Evolutionary conservation across 92 coral and sea anemone species (phyloP).

Genomic region (Umimayanthus chanpuru): DNA sequence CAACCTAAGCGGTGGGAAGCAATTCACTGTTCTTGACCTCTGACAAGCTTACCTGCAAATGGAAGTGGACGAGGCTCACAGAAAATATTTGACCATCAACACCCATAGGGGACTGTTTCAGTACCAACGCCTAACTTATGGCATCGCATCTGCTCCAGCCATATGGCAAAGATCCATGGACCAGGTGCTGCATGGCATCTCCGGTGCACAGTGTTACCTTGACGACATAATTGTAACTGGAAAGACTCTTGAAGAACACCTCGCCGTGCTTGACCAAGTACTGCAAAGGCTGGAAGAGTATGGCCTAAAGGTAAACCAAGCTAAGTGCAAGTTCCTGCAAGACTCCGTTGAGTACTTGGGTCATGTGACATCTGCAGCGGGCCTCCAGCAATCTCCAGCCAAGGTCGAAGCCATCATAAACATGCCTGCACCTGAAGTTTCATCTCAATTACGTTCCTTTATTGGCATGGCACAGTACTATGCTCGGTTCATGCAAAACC

Average conservation of each 20-base stretch:
- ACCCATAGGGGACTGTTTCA: background rate
- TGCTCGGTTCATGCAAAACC: conserved; percentile 2
- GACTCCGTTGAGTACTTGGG: conserved; percentile 3
- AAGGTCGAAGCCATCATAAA: background rate
- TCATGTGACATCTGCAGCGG: background rate
- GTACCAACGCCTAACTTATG: conserved; percentile 41
- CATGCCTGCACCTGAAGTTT: background rate
- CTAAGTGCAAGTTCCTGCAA: conserved; percentile 5
- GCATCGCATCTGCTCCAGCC: conserved; percentile 43
- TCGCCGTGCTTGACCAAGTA: conserved; percentile 44
- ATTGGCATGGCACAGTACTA: conserved; percentile 11
- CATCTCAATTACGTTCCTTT: background rate
- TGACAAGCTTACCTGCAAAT: conserved; percentile 41
- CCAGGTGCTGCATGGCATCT: conserved; percentile 40
- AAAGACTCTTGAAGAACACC: conserved; percentile 49
- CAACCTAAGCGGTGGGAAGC: conserved; percentile 48
- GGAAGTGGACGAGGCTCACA: conserved; percentile 58
- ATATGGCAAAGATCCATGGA: conserved; percentile 56
- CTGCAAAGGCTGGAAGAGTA: conserved; percentile 51
- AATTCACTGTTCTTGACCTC: background rate
- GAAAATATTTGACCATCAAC: conserved; percentile 20
- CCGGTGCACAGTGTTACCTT: conserved; percentile 26
- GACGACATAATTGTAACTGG: conserved; percentile 68
- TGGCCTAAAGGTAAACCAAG: conserved; percentile 44
- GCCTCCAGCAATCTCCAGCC: background rate